Conservation (phyloP, 1,140 invertebrate genomes). For the Helicorthomorpha holstii region DNA sequence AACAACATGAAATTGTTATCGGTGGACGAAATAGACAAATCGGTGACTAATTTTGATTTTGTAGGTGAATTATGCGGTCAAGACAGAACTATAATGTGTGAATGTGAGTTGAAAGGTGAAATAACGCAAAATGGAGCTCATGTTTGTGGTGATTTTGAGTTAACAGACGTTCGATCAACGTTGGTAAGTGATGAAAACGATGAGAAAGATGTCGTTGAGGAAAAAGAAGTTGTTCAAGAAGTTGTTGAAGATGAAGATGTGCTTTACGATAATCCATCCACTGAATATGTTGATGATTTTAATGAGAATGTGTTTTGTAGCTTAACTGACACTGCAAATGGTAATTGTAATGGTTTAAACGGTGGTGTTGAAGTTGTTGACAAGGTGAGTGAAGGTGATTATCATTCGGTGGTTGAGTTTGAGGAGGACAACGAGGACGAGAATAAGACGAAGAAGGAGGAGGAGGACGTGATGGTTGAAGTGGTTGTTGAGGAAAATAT, state of each 20-base stretch:
- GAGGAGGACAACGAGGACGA: neutral
- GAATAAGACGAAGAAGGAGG: neutral
- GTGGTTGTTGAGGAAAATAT: neutral
- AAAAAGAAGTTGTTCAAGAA: neutral
- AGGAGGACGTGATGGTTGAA: neutral
- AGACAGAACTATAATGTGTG: no score
- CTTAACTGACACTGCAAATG: no score
- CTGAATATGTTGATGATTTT: neutral
- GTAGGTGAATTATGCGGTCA: no score
- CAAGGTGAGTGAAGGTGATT: neutral
- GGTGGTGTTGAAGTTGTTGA: neutral
- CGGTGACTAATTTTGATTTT: no score
- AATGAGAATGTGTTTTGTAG: neutral
- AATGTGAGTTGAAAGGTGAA: no score
- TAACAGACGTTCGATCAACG: no score
- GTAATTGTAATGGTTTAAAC: neutral
- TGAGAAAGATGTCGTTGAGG: no score
- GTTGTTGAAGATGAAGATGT: neutral
- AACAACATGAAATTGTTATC: no score
- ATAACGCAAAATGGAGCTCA: no score
- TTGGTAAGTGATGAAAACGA: no score
- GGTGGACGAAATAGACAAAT: no score
- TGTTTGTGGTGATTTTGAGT: no score
- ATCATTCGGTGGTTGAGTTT: neutral
- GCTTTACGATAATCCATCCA: neutral